Percentiles rank a stretch among this genome's conserved stretches.
Evolutionary conservation across 2,113 vertebrate species (phyloP).

Genomic region (Capreolus pygargus): DNA sequence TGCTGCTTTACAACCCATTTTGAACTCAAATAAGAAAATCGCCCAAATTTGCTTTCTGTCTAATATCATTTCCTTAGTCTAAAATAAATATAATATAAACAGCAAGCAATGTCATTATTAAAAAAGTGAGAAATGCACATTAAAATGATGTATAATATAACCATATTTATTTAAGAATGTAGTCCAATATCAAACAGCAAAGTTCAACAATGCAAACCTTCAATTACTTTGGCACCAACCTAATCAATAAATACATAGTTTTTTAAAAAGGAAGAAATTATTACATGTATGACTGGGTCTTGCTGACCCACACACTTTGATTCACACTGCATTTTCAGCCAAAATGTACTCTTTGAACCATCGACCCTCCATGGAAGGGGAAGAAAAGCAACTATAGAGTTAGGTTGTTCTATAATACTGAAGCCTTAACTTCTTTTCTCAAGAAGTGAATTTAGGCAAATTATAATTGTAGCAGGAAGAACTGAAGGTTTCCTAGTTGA

Average conservation of each 20-base stretch:
- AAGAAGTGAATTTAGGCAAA: not conserved
- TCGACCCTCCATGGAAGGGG: not conserved
- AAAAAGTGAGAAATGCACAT: not conserved
- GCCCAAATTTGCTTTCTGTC: not conserved
- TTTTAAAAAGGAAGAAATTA: not conserved
- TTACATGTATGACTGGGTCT: not conserved
- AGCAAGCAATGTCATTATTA: not conserved
- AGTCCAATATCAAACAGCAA: not conserved
- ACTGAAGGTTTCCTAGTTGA: not conserved
- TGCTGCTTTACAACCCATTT: not conserved
- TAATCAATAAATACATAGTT: not conserved
- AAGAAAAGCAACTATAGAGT: not conserved
- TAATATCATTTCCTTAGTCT: not conserved
- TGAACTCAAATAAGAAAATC: not conserved
- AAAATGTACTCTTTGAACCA: not conserved
- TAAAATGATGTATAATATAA: not conserved
- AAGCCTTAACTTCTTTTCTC: not conserved
- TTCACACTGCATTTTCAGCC: not conserved
- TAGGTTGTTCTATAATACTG: not conserved
- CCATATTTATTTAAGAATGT: not conserved
- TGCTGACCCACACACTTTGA: not conserved
- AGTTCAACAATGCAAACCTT: not conserved
- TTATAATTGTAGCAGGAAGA: not conserved
- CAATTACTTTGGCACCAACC: not conserved
- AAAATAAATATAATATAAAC: not conserved